Evolutionary conservation across 2,888 invertebrate genomes (phyloP), one percentile per base, ranked within the genome.

Genomic region (Chymomyza amoena): DNA sequence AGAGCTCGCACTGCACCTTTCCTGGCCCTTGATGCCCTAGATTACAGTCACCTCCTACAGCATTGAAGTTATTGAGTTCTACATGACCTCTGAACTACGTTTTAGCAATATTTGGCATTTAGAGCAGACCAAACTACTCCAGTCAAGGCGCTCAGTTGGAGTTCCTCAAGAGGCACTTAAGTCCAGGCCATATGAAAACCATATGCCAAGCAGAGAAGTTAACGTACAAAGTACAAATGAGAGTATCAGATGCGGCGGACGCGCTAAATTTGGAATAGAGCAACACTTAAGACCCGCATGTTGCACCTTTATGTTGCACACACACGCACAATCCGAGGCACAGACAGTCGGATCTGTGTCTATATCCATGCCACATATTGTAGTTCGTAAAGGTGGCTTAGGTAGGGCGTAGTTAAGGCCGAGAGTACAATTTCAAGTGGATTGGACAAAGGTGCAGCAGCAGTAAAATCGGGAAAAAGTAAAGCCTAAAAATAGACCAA

Each of bases 401-500:
- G 79, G 78, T 78, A 78, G 73, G 61, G 13, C 62, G 52, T 45
- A 45, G 39, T 45, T 45, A 45, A 45, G 39, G 39, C 39, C 39
- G 39, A 45, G 39, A 13, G 39, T 45, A 45, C 13, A 45, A 45
- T 45, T 45, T 45, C 39, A 45, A 45, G 39, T 45, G 39, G 39
- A 45, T 45, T 45, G 39, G 39, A 10, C 39, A 45, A 45, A 45
- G 39, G 39, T 45, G 39, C 39, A 45, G 39, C 39, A 13, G 6
- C 39, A 45, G 39, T 45, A 45, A 45, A 45, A 45, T 45, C 39
- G 13, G 39, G 39, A 45, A 45, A 32, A 45, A 45, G 39, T 45
- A 45, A 45, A 45, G 51, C 32, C 81, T 81, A 83, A 75, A 83
- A 83, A 83, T 83, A 83, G 79, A 65, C n/a, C 7, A 39, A 64